These are phyloP conservation scores for Apodemia zela DNA, from an alignment of 2,888 invertebrate species.

Conservation along the genomic window DNA sequence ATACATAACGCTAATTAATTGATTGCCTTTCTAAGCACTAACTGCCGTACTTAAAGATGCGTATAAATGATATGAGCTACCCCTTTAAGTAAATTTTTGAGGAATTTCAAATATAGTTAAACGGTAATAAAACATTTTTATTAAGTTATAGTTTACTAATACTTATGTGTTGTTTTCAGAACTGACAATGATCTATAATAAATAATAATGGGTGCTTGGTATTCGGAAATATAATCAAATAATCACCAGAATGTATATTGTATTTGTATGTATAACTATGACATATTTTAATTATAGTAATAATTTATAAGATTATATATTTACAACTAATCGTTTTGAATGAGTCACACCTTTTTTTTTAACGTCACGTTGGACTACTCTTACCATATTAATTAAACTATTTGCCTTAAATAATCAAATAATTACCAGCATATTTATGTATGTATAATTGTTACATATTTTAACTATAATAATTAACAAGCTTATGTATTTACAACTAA, in stretches of 20 bases:
- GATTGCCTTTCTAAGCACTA: no score
- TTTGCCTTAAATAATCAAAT: background rate
- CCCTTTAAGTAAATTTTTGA: no score
- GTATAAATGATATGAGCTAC: no score
- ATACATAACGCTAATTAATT: no score
- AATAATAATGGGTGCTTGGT: background rate
- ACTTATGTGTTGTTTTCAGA: no score
- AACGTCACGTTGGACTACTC: background rate
- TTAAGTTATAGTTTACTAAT: no score
- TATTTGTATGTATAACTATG: background rate
- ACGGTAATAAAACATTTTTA: no score
- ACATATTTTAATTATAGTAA: background rate
- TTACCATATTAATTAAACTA: no score
- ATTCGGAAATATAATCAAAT: background rate
- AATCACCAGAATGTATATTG: slow-evolving; percentile 9
- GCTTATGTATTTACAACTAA: background rate
- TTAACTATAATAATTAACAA: background rate
- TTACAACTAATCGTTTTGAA: background rate
- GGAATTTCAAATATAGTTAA: no score
- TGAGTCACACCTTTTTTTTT: background rate
- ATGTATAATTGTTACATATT: background rate
- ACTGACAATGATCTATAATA: no score
- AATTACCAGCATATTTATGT: slow-evolving; percentile 3
- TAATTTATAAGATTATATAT: background rate
- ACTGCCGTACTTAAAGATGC: no score